Conservation (phyloP, 2,888 invertebrate genomes). For the Oscheius sp. region DNA sequence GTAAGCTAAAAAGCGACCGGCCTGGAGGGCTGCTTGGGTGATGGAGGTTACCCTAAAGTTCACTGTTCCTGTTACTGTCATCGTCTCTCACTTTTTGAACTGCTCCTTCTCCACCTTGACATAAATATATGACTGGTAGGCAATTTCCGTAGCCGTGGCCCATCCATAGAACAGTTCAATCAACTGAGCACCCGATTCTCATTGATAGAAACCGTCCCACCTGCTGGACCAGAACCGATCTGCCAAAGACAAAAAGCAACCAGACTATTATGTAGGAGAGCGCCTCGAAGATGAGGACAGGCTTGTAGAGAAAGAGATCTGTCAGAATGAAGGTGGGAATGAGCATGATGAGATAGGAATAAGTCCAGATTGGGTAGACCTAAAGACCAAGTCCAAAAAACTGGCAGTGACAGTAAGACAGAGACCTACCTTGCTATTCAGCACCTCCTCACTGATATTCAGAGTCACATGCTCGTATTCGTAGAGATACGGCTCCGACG, state of each 20-base stretch:
- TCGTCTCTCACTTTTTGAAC: constrained; percentile 80
- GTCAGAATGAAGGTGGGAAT: constrained; percentile 63
- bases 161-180: constrained; percentile 78
- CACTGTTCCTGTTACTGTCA: neutral
- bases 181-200: constrained; percentile 35
- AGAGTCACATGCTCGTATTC: constrained; percentile 64
- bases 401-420: too few relatives aligned
- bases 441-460: constrained; percentile 60
- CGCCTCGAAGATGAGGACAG: constrained; percentile 61
- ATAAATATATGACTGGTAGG: constrained; percentile 92
- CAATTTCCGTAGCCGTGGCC: constrained; percentile 89
- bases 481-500: constrained; percentile 69
- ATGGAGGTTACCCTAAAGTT: constrained; percentile 58
- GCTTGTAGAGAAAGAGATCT: constrained; percentile 66
- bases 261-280: constrained; percentile 81
- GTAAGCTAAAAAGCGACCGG: constrained; percentile 61
- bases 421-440: constrained; percentile 42
- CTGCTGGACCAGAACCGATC: constrained; percentile 81
- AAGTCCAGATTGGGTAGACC: constrained; percentile 68
- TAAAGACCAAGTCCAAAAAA: constrained; percentile 29
- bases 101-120: constrained; percentile 84
- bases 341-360: constrained; percentile 59
- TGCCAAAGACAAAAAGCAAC: constrained; percentile 83
- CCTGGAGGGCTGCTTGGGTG: constrained; percentile 64
- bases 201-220: constrained; percentile 4